These are phyloP conservation scores for Cranoglanis bouderius DNA, from an alignment of 2,113 vertebrate genomes.

Conservation along the genomic window DNA sequence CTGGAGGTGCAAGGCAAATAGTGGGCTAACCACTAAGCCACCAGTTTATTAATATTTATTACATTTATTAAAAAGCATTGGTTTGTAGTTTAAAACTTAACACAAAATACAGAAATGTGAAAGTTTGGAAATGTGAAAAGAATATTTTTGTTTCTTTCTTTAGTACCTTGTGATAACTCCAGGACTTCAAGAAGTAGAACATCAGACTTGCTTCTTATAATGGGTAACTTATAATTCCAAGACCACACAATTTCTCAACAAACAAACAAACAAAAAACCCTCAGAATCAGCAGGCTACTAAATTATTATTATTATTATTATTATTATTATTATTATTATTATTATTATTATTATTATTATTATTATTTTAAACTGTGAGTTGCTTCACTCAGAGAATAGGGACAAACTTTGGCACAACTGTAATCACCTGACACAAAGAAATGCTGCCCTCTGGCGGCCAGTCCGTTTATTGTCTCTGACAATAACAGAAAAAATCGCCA, in stretches of 20 bases:
- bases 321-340: no score
- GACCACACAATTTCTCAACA: neutral
- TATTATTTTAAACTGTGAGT: neutral
- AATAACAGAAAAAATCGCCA: neutral
- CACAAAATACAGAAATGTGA: neutral
- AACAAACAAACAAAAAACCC: neutral
- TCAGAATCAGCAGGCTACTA: neutral
- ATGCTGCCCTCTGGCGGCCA: neutral
- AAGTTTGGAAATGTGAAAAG: neutral
- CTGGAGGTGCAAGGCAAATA: no score
- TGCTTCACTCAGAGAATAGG: neutral
- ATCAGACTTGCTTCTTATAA: neutral
- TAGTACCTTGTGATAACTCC: neutral
- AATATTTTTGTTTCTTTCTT: neutral
- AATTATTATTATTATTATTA: no score
- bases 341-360: no score
- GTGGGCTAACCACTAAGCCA: no score
- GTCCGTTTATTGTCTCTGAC: neutral
- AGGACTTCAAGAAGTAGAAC: neutral
- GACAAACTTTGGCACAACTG: neutral
- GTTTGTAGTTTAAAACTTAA: neutral
- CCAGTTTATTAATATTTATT: neutral
- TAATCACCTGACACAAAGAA: neutral
- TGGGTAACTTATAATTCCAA: neutral
- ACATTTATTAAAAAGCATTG: neutral